Percentiles rank a stretch among this genome's conserved stretches.
phyloP scores from a whole-genome alignment of 1,140 invertebrate species.

The Drosophila sulfurigaster region DNA sequence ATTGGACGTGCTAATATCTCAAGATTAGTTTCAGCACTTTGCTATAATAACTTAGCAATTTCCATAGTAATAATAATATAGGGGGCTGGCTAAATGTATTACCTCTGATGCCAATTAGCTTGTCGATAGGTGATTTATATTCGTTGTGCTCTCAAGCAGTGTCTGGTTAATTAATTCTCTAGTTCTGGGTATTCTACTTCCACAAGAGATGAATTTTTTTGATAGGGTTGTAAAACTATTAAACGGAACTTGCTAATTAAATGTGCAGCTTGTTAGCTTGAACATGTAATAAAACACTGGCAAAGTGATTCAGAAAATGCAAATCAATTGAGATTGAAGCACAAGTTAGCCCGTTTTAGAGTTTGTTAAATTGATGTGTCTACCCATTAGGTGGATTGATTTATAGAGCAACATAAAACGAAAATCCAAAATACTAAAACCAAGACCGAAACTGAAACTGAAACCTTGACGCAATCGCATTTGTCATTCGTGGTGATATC shows the following conservation, averaged over 20 bases:
- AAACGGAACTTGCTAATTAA: constrained; percentile 27
- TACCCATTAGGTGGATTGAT: constrained; percentile 38
- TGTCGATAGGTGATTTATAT: constrained; percentile 52
- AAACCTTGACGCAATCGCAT: constrained; percentile 36
- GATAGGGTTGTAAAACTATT: constrained; percentile 17
- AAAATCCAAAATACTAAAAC: constrained; percentile 37
- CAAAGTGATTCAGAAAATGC: constrained; percentile 19
- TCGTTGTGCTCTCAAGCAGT: constrained; percentile 2
- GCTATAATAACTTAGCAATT: constrained; percentile 23
- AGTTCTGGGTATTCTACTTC: constrained; percentile 6
- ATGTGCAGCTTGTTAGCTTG: neutral
- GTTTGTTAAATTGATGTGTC: constrained; percentile 45
- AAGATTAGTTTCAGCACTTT: constrained; percentile 17
- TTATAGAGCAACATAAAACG: constrained; percentile 35
- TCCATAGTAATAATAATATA: constrained; percentile 23
- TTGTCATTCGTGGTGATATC: constrained; percentile 28
- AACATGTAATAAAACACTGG: neutral
- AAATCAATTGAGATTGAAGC: constrained; percentile 35
- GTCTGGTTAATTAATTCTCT: neutral
- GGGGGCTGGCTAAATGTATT: constrained; percentile 12
- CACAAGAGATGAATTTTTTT: constrained; percentile 1
- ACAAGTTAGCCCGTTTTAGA: constrained; percentile 10
- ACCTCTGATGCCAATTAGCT: constrained; percentile 42
- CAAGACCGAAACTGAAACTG: constrained; percentile 28
- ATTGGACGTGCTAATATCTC: neutral